phyloP scores from a whole-genome alignment of 2,113 vertebrate species.

The Rhagologus leucostigma region DNA sequence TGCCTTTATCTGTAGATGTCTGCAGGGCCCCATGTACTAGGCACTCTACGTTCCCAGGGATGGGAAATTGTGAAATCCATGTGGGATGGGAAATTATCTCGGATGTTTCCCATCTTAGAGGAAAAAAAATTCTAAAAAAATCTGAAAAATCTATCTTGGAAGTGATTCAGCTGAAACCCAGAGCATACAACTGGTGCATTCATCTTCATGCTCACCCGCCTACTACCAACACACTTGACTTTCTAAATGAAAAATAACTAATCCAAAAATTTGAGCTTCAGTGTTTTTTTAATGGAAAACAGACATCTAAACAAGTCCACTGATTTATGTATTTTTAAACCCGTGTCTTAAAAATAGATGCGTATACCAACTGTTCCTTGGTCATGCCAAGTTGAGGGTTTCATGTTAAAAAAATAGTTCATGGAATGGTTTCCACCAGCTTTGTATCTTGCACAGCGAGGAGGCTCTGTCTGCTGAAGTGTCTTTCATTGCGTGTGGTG shows the following conservation, averaged over 20 bases:
- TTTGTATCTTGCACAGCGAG: neutral
- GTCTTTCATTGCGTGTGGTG: neutral
- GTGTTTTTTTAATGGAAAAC: neutral
- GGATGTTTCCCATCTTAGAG: conserved; percentile 7
- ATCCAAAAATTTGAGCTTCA: neutral
- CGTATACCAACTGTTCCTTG: neutral
- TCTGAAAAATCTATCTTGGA: neutral
- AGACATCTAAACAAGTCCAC: neutral
- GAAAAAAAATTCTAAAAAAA: neutral
- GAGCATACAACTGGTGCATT: neutral
- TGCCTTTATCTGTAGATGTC: conserved; percentile 27
- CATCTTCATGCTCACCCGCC: neutral
- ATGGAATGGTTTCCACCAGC: neutral
- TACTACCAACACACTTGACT: neutral
- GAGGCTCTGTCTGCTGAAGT: neutral
- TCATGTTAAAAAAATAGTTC: neutral
- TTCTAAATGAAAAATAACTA: neutral
- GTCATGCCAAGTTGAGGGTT: neutral
- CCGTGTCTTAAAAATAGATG: neutral
- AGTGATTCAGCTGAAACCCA: neutral
- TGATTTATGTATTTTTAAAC: neutral
- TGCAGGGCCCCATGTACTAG: neutral
- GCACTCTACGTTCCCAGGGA: neutral
- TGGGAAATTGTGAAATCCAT: conserved; percentile 45
- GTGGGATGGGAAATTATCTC: conserved; percentile 21